Evolutionary conservation across 2,113 vertebrate genomes (phyloP), one percentile per base, ranked within the genome.

Genomic region (Calyptommatus sinebrachiatus): DNA sequence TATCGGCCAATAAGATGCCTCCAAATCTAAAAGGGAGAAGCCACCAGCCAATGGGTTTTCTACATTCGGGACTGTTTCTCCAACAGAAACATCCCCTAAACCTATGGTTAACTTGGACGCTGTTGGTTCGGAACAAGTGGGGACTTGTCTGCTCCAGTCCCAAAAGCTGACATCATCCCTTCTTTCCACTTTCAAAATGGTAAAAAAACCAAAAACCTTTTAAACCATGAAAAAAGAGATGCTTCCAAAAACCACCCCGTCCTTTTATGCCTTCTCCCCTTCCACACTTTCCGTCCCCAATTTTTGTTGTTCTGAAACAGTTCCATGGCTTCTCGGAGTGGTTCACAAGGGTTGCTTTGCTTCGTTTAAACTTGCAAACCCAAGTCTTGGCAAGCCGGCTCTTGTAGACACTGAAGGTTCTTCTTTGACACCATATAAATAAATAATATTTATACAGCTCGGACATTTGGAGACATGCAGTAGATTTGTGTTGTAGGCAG

Each of bases 391-490:
- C 88, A 92, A 91, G 89, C 79, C 91, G 91, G 89, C 89, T 78
- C 85, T 85, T 90, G 91, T 87, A 90, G 86, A 91, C 91, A 94
- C 81, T 92, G 90, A 91, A 50, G 87, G 92, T 91, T 94, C 93
- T 94, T 93, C 88, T 41, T 41, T 90, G 83, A 91, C 84, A 95
- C 94, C 91, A 94, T 94, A 95, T 94, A 94, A 95, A 95, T 88
- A 94, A 76, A 69, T 75, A 10, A 90, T 89, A 93, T 95, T 94
- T 94, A 94, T 95, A 95, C 87, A 95, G 94, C 93, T 93, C 91
- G 91, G 86, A 96, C 94, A 92, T 92, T 92, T 94, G 84, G 90
- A 95, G 90, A 94, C 94, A 95, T 96, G 95, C 95, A 95, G 93
- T 94, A 95, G 90, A 91, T 92, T 93, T 92, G 48, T 63, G 72